Evolutionary conservation across 2,888 invertebrate genomes (phyloP), one percentile per base, ranked within the genome.

Genomic region (Osmoderma eremita): DNA sequence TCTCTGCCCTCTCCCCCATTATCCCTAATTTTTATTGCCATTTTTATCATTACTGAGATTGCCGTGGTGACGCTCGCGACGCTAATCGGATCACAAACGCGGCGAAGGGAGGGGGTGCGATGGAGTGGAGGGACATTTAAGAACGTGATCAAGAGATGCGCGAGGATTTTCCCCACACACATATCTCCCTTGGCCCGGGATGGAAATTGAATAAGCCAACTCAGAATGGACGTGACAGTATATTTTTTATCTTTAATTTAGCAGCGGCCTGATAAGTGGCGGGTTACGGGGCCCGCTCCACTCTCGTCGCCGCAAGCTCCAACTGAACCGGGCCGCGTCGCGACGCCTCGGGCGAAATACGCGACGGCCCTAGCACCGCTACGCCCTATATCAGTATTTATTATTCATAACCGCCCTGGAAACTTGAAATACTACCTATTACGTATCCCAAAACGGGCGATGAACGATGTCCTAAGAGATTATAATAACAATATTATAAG

Each of bases 21-120:
- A 80, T 81, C 80, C 81, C 78, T 81, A 82, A 82, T 82, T 82
- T 82, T 82, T 81, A 82, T 82, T 81, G 80, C 80, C 80, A 80
- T 82, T 82, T 81, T 81, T 81, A 81, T 82, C 81, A 82, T 82
- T 81, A 81, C 81, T 72, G 78, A 82, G 82, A 82, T 82, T 81
- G 81, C 80, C 58, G 67, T 54, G 62, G 67, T 51, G 65, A 39
- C 54, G 56, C 54, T 58, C 48, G 22, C 74, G 69, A 77, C 81
- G 79, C 79, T 82, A 82, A 82, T 82, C 82, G 82, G 82, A 82
- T 82, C 82, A 82, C 79, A 79, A 80, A 77, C 76, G 77, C 30
- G 30, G 2, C 30, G 30, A 30, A 5, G 30, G 30, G 3, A 3
- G 30, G 2, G 10, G 30, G 2, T 6, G 30, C 30, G 30, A 5